Conservation (phyloP, 2,797 vertebrate species). For the Podargus strigoides region DNA sequence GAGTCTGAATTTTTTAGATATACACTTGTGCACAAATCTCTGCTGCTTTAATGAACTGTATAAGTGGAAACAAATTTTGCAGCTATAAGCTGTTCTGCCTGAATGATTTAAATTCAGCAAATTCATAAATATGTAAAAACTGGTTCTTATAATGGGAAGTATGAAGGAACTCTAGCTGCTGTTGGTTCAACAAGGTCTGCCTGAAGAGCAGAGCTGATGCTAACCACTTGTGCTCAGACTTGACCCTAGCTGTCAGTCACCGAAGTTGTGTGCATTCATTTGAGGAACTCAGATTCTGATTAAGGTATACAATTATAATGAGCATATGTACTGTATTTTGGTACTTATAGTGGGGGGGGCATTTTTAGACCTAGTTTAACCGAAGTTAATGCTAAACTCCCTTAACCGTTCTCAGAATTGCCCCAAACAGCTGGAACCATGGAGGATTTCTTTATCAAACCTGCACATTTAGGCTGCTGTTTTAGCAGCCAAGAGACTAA, state of each 20-base stretch:
- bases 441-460: not conserved
- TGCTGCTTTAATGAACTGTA: constrained; percentile 21
- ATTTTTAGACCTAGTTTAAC: not conserved
- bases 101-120: constrained; percentile 2
- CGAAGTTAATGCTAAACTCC: not conserved
- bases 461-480: not conserved
- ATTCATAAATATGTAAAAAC: constrained; percentile 39
- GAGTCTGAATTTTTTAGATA: not conserved
- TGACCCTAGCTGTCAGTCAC: not conserved
- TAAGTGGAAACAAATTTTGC: constrained; percentile 40
- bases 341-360: rapidly evolving
- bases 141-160: not conserved
- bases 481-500: not conserved
- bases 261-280: not conserved
- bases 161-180: not conserved
- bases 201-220: not conserved
- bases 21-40: not conserved
- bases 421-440: not conserved
- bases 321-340: not conserved
- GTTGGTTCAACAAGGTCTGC: not conserved
- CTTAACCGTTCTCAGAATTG: not conserved
- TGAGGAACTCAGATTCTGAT: not conserved
- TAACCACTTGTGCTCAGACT: not conserved
- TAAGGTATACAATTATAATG: not conserved
- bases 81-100: constrained; percentile 2